Base-by-base conservation (phyloP, 2,888 invertebrate genomes). In the Xanthorhoe designata region DNA sequence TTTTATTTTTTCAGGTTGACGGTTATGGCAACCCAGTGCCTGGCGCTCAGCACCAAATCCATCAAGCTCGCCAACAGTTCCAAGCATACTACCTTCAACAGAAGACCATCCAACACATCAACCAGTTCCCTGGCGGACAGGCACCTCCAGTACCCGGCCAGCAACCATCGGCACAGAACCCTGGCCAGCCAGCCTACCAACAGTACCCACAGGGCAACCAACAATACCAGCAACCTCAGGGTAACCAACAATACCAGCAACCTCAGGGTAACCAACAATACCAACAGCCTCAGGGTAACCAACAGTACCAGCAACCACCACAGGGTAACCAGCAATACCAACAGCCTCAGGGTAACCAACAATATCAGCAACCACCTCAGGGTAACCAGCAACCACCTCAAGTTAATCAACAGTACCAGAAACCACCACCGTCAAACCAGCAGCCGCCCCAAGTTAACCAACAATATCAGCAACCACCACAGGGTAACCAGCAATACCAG, bases 21-120 rank as follows among this genome's bases (percentile, higher is more conserved):
- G 86, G 85, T 10, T 86, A 91, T 64, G 92, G 92, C 9, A 85
- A 86, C 7, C 90, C 91, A 0, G 60, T 91, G 2, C 90, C 92
- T 1, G 91, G 91, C 6, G 85, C 90, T 0, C 84, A 90, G 60
- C 89, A 90, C 68, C 91, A 94, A 72, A 85, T 91, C 35, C 86
- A 89, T 32, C 88, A 88, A 70, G 89, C 88, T 1, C 82, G 86
- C 9, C 85, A 87, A 47, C 84, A 86, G 68, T 84, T 79, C 71
- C 82, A 84, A 17, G 64, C 64, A 15, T 78, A 81, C 4, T 84
- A 83, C 64, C 83, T 84, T 61, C 84, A 86, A 64, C 85, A 87
- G 18, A 86, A 85, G 66, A 78, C 76, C 0, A 56, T 72, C 8
- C 70, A 74, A 29, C 72, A 72, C 15, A 61, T 71, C 5, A 76